Evolutionary conservation across 2,797 vertebrate species (phyloP).

Genomic region (Sparus aurata): DNA sequence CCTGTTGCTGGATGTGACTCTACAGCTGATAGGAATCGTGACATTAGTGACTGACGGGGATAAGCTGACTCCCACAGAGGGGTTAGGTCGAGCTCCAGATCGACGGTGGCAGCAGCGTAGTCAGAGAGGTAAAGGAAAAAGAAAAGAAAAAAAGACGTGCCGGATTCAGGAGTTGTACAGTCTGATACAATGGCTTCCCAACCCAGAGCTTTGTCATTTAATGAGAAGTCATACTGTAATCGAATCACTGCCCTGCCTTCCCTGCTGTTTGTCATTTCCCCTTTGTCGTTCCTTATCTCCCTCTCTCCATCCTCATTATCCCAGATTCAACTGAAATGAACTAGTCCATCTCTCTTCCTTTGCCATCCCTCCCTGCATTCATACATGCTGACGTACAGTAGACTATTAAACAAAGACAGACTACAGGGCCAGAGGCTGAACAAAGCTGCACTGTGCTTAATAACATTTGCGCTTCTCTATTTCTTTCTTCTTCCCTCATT

Average conservation of each 20-base stretch:
- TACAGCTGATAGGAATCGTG: constrained; percentile 28
- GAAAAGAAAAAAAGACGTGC: constrained; percentile 7
- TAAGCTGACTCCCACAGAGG: constrained; percentile 31
- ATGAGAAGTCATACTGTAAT: constrained; percentile 73
- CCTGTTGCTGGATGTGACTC: constrained; percentile 16
- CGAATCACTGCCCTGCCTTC: constrained; percentile 59
- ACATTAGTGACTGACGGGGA: constrained; percentile 22
- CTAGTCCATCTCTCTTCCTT: constrained; percentile 48
- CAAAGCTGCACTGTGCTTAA: constrained; percentile 58
- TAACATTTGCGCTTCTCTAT: constrained; percentile 55
- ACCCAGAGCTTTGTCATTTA: constrained; percentile 59
- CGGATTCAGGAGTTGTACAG: constrained; percentile 25
- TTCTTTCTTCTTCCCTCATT: constrained; percentile 53
- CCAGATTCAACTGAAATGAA: constrained; percentile 63
- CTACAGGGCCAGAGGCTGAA: constrained; percentile 42
- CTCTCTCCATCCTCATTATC: constrained; percentile 65
- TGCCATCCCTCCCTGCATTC: constrained; percentile 20
- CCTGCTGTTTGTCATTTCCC: constrained; percentile 69
- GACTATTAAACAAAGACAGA: constrained; percentile 56
- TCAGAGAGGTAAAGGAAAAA: constrained; percentile 10
- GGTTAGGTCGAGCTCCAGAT: constrained; percentile 39
- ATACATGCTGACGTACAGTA: constrained; percentile 57
- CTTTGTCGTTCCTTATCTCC: constrained; percentile 69
- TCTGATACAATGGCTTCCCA: neutral
- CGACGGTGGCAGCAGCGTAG: constrained; percentile 6